These are phyloP conservation scores for Drosophila littoralis DNA, from an alignment of 1,140 invertebrate species.

Conservation along the genomic window DNA sequence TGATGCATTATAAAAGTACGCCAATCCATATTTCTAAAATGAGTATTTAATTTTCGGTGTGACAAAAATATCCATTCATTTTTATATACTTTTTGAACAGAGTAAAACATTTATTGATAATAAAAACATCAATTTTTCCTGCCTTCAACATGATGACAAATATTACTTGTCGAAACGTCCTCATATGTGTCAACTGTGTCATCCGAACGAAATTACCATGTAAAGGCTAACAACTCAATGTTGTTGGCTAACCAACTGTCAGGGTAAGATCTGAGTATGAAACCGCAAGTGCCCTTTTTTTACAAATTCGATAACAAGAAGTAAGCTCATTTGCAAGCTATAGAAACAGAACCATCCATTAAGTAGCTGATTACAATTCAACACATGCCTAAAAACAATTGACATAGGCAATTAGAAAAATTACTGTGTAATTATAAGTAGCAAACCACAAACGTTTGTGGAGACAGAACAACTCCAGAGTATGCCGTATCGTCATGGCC, in stretches of 20 bases:
- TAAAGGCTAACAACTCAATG: slow-evolving; percentile 61
- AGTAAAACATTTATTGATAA: too few relatives aligned
- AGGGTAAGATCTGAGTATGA: not conserved
- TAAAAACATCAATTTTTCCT: not conserved
- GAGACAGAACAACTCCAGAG: slow-evolving; percentile 15
- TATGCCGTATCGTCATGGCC: slow-evolving; percentile 44
- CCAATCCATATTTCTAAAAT: too few relatives aligned
- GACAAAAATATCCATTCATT: too few relatives aligned
- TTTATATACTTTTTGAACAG: too few relatives aligned
- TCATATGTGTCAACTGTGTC: slow-evolving; percentile 19
- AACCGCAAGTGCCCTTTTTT: slow-evolving; percentile 1
- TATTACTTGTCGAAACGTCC: not conserved
- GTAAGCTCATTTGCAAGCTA: slow-evolving; percentile 55
- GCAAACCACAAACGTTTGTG: slow-evolving; percentile 40
- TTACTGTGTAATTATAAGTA: slow-evolving; percentile 59
- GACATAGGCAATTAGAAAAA: slow-evolving; percentile 38
- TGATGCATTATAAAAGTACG: too few relatives aligned
- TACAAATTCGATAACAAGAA: slow-evolving; percentile 33
- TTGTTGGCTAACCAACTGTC: not conserved
- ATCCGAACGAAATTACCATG: slow-evolving; percentile 22
- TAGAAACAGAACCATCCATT: slow-evolving; percentile 42
- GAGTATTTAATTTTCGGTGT: too few relatives aligned
- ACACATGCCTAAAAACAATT: slow-evolving; percentile 42
- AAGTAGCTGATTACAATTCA: slow-evolving; percentile 34
- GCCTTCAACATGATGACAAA: not conserved